Percentiles rank a stretch among this genome's conserved stretches.
phyloP scores from a whole-genome alignment of 2,113 vertebrate species.

The Sigmodon hispidus region DNA sequence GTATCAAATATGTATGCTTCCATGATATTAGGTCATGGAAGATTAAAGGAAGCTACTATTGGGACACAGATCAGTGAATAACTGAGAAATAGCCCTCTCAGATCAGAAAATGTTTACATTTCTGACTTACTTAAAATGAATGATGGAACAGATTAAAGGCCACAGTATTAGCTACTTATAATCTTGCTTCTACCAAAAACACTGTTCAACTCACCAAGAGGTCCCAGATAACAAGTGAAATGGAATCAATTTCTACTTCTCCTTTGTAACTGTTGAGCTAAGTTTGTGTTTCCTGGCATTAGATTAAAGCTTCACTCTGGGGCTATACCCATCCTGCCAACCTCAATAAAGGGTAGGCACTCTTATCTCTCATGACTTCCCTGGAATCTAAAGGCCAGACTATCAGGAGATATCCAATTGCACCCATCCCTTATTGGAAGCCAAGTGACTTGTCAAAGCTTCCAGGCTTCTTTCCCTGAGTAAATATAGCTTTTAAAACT shows the following conservation, averaged over 20 bases:
- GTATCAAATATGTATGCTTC: background rate
- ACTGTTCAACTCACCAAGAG: background rate
- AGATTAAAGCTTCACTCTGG: background rate
- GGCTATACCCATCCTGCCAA: background rate
- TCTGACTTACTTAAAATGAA: background rate
- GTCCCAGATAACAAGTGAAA: background rate
- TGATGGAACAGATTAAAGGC: background rate
- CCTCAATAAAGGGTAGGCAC: background rate
- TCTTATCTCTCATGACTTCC: background rate
- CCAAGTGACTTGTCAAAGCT: slow-evolving; percentile 10
- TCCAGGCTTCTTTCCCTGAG: background rate
- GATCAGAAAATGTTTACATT: background rate
- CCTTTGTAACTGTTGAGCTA: background rate
- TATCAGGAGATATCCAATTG: background rate
- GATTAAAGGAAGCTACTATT: background rate
- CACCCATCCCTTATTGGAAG: background rate
- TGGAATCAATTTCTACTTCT: background rate
- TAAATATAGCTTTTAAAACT: background rate
- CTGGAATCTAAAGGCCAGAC: background rate
- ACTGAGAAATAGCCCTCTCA: background rate
- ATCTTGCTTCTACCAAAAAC: background rate
- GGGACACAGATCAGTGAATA: background rate
- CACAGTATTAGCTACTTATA: background rate
- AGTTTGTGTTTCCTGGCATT: background rate
- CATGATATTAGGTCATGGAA: background rate